Evolutionary conservation across 2,113 vertebrate genomes (phyloP).

Genomic region (Oncorhynchus nerka): DNA sequence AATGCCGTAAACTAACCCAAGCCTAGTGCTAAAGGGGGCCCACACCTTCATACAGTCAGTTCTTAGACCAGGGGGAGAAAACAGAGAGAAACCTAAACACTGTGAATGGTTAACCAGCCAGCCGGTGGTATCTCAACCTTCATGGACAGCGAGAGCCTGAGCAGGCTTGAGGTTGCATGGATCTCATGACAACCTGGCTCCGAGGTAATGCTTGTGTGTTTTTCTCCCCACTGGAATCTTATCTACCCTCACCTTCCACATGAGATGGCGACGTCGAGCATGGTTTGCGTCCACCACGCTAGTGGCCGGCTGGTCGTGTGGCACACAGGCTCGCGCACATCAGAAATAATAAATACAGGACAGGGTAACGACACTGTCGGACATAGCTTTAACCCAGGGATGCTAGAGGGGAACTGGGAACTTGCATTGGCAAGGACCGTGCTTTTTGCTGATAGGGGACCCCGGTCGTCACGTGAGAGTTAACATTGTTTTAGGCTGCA

Average conservation of each 20-base stretch:
- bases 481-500: constrained; percentile 36
- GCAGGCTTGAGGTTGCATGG: constrained; percentile 48
- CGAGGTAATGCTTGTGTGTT: constrained; percentile 64
- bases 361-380: constrained; percentile 21
- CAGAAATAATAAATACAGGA: constrained; percentile 61
- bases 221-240: constrained; percentile 60
- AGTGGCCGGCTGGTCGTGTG: constrained; percentile 52
- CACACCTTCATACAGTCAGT: constrained; percentile 43
- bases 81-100: background rate
- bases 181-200: constrained; percentile 40
- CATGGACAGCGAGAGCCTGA: constrained; percentile 25
- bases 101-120: constrained; percentile 52
- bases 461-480: constrained; percentile 23
- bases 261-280: constrained; percentile 69
- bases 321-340: constrained; percentile 57
- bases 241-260: constrained; percentile 68
- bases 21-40: constrained; percentile 8
- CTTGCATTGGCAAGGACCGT: constrained; percentile 25
- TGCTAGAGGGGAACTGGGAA: background rate
- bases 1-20: constrained; percentile 16
- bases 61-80: constrained; percentile 33
- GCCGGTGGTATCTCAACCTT: constrained; percentile 29
- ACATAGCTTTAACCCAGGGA: background rate
- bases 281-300: constrained; percentile 60
- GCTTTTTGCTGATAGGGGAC: background rate